Conservation (phyloP, 2,888 invertebrate genomes). For the Aphodius sticticus region DNA sequence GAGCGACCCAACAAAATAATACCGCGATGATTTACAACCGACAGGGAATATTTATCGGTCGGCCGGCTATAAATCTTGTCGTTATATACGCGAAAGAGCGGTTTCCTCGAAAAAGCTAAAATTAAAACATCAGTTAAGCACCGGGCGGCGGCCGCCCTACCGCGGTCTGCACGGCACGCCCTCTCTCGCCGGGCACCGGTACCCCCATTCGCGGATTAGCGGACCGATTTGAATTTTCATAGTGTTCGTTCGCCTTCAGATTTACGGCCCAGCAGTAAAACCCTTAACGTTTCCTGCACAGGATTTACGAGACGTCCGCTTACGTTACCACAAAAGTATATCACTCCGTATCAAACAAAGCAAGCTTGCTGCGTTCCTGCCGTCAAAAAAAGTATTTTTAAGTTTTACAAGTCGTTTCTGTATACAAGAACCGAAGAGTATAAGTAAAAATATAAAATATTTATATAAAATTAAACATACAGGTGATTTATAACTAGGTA, state of each 20-base stretch:
- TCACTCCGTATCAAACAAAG: neutral
- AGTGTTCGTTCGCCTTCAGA: slow-evolving; percentile 13
- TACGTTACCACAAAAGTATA: slow-evolving; percentile 19
- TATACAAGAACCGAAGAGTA: neutral
- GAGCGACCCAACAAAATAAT: neutral
- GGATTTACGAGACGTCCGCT: slow-evolving; percentile 16
- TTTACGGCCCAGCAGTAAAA: slow-evolving; percentile 24
- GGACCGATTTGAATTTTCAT: slow-evolving; percentile 11
- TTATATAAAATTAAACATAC: neutral
- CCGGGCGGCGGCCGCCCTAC: neutral
- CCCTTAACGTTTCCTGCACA: neutral
- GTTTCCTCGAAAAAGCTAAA: slow-evolving; percentile 4
- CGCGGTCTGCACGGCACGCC: neutral
- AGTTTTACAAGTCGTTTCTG: neutral
- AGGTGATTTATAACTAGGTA: too few relatives aligned
- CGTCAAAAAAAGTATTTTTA: neutral
- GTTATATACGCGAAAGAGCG: neutral
- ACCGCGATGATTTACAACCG: slow-evolving; percentile 4
- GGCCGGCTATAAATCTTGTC: neutral
- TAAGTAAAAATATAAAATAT: neutral
- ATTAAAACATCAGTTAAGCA: slow-evolving; percentile 4
- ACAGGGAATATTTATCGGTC: neutral
- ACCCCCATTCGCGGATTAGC: neutral
- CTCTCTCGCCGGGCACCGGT: neutral
- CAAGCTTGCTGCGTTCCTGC: neutral